Evolutionary conservation across 2,797 vertebrate genomes (phyloP), one percentile per base, ranked within the genome.

Genomic region (Micrastur ruficollis): DNA sequence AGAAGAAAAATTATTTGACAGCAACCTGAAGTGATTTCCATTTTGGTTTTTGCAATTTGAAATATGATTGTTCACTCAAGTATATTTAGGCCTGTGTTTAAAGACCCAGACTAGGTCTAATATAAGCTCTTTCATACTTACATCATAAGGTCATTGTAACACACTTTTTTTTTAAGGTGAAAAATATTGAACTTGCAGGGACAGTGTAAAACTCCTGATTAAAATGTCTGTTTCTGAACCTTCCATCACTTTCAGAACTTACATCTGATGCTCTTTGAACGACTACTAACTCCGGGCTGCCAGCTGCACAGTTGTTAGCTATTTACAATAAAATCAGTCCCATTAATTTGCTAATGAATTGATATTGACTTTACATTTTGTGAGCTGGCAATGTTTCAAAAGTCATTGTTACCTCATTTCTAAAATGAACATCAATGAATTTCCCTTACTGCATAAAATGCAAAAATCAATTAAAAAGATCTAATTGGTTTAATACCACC

Each of bases 271-370:
- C 23, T 90, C 61, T 67, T 72, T 95, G 36, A 66, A 32, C 49
- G n/a, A 32, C 46, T 67, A 13, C 46, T 86, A 68, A 85, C 50
- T 94, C 52, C 86, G n/a, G 72, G 18, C 56, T 89, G 56, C 63
- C 81, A 96, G 21, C 52, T 93, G 85, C 42, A 73, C 46, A 93
- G 46, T 96, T 83, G 36, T 44, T 91, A 97, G 86, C 73, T 96
- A 90, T 96, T 97, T 96, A 96, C 74, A 94, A 67, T 95, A 89
- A 97, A 96, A 81, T 94, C 70, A 75, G 62, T 95, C 34, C 66
- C 55, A 94, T 97, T 96, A 97, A 97, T 97, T 97, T 95, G 61
- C 62, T 97, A 95, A 97, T 95, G 95, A 98, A 97, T 73, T 86
- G 61, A 93, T 94, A 97, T 87, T 97, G 96, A 97, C 94, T 97